Evolutionary conservation across 2,113 vertebrate species (phyloP).

Genomic region (Terrapene triunguis): DNA sequence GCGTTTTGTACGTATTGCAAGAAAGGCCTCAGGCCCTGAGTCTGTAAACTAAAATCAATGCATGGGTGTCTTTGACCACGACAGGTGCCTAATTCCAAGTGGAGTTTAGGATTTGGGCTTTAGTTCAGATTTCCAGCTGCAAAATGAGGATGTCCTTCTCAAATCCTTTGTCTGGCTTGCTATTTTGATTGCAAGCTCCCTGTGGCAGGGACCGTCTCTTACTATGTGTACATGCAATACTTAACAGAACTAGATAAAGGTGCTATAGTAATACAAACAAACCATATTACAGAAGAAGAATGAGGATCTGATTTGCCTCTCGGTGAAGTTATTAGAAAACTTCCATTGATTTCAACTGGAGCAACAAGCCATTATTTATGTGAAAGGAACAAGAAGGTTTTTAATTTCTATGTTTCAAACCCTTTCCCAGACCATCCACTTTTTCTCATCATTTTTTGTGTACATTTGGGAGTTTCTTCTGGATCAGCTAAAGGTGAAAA

Average conservation of each 20-base stretch:
- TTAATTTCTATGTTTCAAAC: constrained; percentile 11
- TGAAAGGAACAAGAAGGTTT: neutral
- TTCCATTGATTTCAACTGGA: constrained; percentile 22
- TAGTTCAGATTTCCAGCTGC: neutral
- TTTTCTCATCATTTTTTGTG: neutral
- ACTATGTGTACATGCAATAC: neutral
- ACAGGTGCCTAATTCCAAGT: neutral
- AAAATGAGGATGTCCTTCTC: neutral
- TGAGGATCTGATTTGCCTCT: neutral
- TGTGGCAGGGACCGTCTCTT: neutral
- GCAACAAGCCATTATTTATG: accelerated
- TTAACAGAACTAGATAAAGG: neutral
- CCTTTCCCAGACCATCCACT: neutral
- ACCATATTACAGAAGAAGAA: neutral
- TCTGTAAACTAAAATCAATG: no score
- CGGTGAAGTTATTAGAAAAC: constrained; percentile 8
- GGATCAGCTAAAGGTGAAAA: neutral
- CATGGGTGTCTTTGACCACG: no score
- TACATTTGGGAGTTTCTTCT: neutral
- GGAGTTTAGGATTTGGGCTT: neutral
- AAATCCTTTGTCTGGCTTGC: neutral
- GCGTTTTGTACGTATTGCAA: no score
- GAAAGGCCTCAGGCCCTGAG: no score
- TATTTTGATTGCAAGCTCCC: neutral
- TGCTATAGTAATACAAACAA: neutral